Evolutionary conservation across 2,888 invertebrate species (phyloP), one percentile per base, ranked within the genome.

Genomic region (Dinocampus coccinellae): DNA sequence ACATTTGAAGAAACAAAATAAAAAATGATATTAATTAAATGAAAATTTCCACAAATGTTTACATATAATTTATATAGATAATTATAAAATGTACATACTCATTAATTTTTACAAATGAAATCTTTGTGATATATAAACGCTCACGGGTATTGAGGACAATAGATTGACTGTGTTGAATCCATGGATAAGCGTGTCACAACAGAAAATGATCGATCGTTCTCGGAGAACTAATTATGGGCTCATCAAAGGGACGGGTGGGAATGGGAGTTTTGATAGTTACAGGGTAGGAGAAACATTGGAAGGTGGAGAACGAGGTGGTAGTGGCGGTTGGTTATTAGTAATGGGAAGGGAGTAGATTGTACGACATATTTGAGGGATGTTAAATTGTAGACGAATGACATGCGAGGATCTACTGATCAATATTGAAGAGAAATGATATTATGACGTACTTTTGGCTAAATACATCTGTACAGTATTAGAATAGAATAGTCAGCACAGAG

Each of bases 181-280:
- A 34, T 60, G 58, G 47, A 65, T 52, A 68, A 67, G 55, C 57
- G n/a, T 68, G 73, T 72, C 73, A 70, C 24, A n/a, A 69, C 36
- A 63, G 58, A 74, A 69, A 76, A 76, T 78, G 75, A 78, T 78
- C 73, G 76, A 76, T 77, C 73, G 70, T 73, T 69, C 64, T 61
- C 76, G 65, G 75, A 72, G 72, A 77, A 75, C 76, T 77, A 77
- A 77, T 77, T 77, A 77, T 73, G 70, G 73, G 71, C 76, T 73
- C 72, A 69, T 76, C 73, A 74, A 73, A 74, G 62, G 39, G 67
- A 57, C 34, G 71, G 68, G 65, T 52, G 69, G 68, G 74, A 70
- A 73, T 72, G 66, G 73, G 66, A 7, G 60, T 52, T 24, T 42
- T 36, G 47, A 64, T 67, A 57, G 34, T 47, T 65, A 24, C 13